Base-by-base conservation (phyloP, 2,113 vertebrate genomes). In the Cephalopterus ornatus region DNA sequence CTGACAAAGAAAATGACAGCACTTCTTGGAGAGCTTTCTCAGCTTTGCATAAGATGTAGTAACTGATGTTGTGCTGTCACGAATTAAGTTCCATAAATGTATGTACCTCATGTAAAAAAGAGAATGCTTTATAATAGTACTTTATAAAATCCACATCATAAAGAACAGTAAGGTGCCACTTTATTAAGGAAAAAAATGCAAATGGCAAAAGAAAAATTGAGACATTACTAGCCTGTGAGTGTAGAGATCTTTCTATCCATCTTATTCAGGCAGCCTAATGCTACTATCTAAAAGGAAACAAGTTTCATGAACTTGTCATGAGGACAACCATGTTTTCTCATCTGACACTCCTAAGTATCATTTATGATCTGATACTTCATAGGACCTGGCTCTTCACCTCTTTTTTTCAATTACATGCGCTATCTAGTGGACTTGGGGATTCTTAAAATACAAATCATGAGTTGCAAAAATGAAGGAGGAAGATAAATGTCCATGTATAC, bases 201-300 rank as follows among this genome's bases (percentile, higher is more conserved):
- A 89, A 71, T 94, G 75, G 18, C 28, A 84, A 71, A 74, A 86
- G 76, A 96, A 96, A 97, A 95, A 95, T 56, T 30, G 91, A 96
- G 35, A 74, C 80, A 55, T 96, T 80, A 77, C 30, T 95, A 66
- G 33, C 42, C 41, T 76, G 41, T 66, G 67, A 94, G 55, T 77
- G 59, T 73, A 85, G 74, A 95, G 44, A 17, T 85, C 28, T 61
- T 91, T 95, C 58, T 82, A 72, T 95, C 83, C 32, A 7, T 96
- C 67, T 78, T 79, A 63, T 5, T 81, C 55, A 68, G 46, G 81
- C 83, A 79, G 21, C 72, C 44, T 75, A 83, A 78, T 83, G 75
- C 30, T 79, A 27, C 50, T 74, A 33, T 88, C 73, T 91, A 50
- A 74, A 80, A 88, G 53, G 58, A 65, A 93, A 72, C 71, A 55